Evolutionary conservation across 2,888 invertebrate species (phyloP).

Genomic region (Polydesmus complanatus): DNA sequence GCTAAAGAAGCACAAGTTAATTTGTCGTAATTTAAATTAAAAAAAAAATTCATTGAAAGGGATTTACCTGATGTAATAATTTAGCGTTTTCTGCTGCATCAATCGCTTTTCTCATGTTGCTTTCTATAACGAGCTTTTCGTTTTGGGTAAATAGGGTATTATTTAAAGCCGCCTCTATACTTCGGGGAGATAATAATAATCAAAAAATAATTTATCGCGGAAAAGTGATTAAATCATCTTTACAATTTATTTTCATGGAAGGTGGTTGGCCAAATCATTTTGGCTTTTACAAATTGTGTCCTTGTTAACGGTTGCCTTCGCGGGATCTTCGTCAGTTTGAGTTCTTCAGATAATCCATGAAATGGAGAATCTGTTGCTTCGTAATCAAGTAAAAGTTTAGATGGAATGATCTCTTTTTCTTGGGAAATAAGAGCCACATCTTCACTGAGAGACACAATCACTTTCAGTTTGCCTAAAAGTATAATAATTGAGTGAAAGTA

Average conservation of each 20-base stretch:
- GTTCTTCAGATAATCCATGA: not conserved
- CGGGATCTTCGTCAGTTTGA: constrained; percentile 38
- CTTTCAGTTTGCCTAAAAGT: not conserved
- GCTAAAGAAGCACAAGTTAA: constrained; percentile 13
- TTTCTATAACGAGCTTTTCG: constrained; percentile 42
- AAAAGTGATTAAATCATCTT: constrained; percentile 1
- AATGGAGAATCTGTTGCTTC: not conserved
- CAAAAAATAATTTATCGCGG: no score
- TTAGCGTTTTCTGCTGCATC: constrained; percentile 34
- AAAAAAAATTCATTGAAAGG: not conserved
- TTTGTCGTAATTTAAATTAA: not conserved
- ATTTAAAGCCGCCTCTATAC: constrained; percentile 30
- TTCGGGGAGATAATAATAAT: constrained; percentile 10
- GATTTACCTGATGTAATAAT: not conserved
- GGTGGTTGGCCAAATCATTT: constrained; percentile 61
- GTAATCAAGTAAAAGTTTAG: not conserved
- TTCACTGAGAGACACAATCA: not conserved
- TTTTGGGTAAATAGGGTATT: constrained; percentile 44
- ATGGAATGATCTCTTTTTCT: not conserved
- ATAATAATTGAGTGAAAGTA: not conserved
- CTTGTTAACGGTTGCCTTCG: constrained; percentile 47
- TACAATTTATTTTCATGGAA: constrained; percentile 59
- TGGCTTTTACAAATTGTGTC: constrained; percentile 47
- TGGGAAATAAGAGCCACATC: not conserved
- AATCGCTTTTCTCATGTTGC: constrained; percentile 45